Evolutionary conservation across 2,888 invertebrate species (phyloP), one percentile per base, ranked within the genome.

Genomic region (Acleris holmiana): DNA sequence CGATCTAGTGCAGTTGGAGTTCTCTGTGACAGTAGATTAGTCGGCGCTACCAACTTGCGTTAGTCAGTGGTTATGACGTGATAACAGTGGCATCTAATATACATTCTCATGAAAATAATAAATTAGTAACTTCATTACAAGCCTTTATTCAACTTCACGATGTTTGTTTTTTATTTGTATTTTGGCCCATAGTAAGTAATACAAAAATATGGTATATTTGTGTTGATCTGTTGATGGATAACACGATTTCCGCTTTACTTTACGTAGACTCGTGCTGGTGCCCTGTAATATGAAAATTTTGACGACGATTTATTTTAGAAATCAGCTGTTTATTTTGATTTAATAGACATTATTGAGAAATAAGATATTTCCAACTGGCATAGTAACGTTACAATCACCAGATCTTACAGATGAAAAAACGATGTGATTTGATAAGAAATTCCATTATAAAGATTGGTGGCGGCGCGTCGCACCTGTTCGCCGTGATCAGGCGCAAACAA

Each of bases 371-470:
- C 19, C 21, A 48, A 13, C 53, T 53, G 40, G 19, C 4, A 25
- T n/a, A 19, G 46, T 6, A n/a, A 17, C n/a, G 47, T 54, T 23
- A 13, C 58, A 65, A 71, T 75, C 75, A 73, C 73, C 74, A 79
- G 68, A 69, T 61, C 75, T 74, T 77, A 76, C 74, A 80, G 73
- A 66, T 70, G 70, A 74, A 73, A 77, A 78, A 75, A 72, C 73
- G 73, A n/a, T n/a, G n/a, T 76, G 80, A 85, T 86, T 86, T 85
- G 82, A 86, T 86, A 85, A 84, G 80, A 85, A 88, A 86, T 83
- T 85, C 82, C 85, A 89, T 90, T 88, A 87, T 84, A 84, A 84
- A 89, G 88, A 89, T 87, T 86, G 83, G 85, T 83, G 78, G 73
- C 79, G 79, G 73, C 72, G 80, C 76, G 78, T 79, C 70, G 72